A percentile compares a stretch with the other conserved stretches of the same genome.
Evolutionary conservation across 2,113 vertebrate species (phyloP).

Genomic region (Antidorcas marsupialis): DNA sequence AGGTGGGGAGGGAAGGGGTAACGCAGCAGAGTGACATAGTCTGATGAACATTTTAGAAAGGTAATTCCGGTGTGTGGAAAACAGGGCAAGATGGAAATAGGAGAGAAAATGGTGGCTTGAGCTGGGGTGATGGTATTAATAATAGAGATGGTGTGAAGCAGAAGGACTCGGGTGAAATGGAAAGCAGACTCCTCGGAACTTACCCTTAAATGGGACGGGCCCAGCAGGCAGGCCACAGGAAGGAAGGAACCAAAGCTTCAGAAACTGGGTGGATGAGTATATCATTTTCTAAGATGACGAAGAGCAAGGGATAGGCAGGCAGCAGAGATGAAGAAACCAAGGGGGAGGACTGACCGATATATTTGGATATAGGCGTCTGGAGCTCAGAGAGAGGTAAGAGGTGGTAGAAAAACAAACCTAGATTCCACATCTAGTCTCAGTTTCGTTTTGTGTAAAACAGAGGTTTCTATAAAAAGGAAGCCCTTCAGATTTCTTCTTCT

Average conservation of each 20-base stretch:
- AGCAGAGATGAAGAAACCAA: not conserved
- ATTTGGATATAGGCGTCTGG: not conserved
- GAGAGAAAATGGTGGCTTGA: not conserved
- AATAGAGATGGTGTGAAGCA: not conserved
- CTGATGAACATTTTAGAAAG: not conserved
- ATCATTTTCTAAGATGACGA: not conserved
- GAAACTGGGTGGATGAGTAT: not conserved
- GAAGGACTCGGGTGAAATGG: not conserved
- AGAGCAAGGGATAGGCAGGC: not conserved
- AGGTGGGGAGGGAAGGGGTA: not conserved
- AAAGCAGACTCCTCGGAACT: not conserved
- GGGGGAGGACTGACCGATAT: not conserved
- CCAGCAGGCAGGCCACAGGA: not conserved
- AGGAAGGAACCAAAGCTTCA: not conserved
- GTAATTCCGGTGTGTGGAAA: not conserved
- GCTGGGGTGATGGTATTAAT: not conserved
- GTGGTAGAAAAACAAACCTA: not conserved
- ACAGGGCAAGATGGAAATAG: not conserved
- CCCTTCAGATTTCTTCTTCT: not conserved
- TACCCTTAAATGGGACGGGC: not conserved
- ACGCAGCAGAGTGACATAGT: not conserved
- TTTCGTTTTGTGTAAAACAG: not conserved
- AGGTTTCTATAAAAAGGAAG: not conserved
- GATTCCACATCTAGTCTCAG: not conserved
- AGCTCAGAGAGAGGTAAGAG: not conserved